phyloP scores from a whole-genome alignment of 2,113 vertebrate species.

The Romanogobio albipinnatus region DNA sequence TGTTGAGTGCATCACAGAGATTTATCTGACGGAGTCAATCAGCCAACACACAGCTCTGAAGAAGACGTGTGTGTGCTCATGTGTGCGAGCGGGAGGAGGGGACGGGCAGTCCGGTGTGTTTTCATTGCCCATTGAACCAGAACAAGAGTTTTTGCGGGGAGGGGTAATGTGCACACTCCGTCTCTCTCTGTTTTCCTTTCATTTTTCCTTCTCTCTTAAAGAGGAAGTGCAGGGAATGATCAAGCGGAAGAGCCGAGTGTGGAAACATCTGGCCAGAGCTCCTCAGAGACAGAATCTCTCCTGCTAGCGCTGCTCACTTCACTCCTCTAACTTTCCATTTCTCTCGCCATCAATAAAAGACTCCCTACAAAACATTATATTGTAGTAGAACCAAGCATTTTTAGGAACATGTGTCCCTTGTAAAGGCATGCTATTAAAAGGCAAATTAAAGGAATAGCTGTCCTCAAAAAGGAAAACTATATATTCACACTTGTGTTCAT shows the following conservation, averaged over 20 bases:
- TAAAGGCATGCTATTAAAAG: background rate
- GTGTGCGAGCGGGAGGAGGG: background rate
- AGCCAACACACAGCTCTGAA: background rate
- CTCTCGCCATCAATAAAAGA: background rate
- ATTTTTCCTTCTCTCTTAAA: conserved; percentile 12
- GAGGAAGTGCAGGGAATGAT: conserved; percentile 52
- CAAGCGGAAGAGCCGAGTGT: conserved; percentile 31
- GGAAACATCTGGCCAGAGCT: conserved; percentile 52
- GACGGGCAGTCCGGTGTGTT: conserved; percentile 19
- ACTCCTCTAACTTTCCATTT: background rate
- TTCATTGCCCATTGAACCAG: conserved; percentile 41
- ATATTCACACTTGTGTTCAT: background rate
- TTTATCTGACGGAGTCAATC: background rate
- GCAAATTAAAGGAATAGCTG: background rate
- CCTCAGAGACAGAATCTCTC: background rate
- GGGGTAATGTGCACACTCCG: background rate
- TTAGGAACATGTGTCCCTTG: background rate
- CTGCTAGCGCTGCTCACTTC: background rate
- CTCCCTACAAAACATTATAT: background rate
- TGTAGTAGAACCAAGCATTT: background rate
- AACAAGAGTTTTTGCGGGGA: conserved; percentile 34
- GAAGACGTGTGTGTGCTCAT: background rate
- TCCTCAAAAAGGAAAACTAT: background rate
- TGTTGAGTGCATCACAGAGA: background rate
- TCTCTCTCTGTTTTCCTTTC: background rate